Evolutionary conservation across 1,140 invertebrate genomes (phyloP).

Genomic region (Thaumatotibia leucotreta): DNA sequence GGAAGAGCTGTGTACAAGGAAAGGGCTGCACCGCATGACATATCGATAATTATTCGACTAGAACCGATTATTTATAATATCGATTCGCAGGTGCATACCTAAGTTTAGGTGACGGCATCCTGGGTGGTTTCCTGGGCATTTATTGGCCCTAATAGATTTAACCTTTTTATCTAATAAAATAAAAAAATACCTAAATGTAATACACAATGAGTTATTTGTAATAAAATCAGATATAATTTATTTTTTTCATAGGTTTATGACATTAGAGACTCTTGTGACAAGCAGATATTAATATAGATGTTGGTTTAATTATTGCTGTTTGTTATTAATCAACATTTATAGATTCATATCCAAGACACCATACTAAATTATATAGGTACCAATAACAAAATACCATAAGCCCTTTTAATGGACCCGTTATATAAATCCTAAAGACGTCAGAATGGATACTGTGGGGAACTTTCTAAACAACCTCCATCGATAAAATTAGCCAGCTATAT

Average conservation of each 20-base stretch:
- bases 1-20: slow-evolving; percentile 28
- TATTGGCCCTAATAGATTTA: not conserved
- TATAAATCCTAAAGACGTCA: not conserved
- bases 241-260: too few relatives aligned
- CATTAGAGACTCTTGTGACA: too few relatives aligned
- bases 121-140: slow-evolving; percentile 18
- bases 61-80: slow-evolving; percentile 13
- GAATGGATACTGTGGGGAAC: not conserved
- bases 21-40: slow-evolving; percentile 32
- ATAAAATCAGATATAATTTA: too few relatives aligned
- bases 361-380: too few relatives aligned
- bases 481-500: slow-evolving; percentile 13
- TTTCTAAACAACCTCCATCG: not conserved
- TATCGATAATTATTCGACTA: slow-evolving; percentile 32
- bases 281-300: too few relatives aligned
- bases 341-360: too few relatives aligned
- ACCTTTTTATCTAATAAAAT: too few relatives aligned
- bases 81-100: slow-evolving; percentile 25
- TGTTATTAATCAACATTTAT: too few relatives aligned
- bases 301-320: too few relatives aligned
- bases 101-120: slow-evolving; percentile 19
- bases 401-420: not conserved
- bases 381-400: not conserved
- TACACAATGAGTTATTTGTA: too few relatives aligned
- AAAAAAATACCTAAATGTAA: too few relatives aligned